Evolutionary conservation across 2,113 vertebrate species (phyloP), one percentile per base, ranked within the genome.

Genomic region (Sceloporus undulatus): DNA sequence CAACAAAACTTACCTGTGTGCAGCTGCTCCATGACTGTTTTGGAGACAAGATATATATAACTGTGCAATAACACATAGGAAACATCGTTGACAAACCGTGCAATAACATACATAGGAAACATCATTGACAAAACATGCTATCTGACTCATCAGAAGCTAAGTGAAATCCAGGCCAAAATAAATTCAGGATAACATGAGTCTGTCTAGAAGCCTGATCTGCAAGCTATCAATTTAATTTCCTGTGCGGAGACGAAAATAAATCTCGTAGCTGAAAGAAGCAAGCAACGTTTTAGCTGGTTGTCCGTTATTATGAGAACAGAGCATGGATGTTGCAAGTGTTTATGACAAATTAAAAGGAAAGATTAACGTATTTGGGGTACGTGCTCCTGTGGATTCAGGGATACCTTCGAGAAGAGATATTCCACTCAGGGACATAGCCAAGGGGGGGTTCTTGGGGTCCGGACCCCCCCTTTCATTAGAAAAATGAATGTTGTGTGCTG

Each of bases 101-200:
- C 8, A 54, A 23, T 34, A 13, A 21, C 10, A 34, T 21, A 21
- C 18, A 38, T 29, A 25, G 70, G n/a, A 25, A 84, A 73, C 14
- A 52, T 5, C 48, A 23, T 19, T 71, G 82, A 29, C 42, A 71
- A 54, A 52, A 83, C 40, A 84, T 74, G 48, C 16, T 23, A 73
- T 13, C 48, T 34, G 70, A 84, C 29, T 74, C 48, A 56, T 73
- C 19, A 10, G 21, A 14, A 52, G 40, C 66, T 27, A 54, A 54
- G 48, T 54, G 66, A 71, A 84, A 71, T 54, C 83, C 70, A 56
- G n/a, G 56, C 40, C 70, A 74, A 74, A 84, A 56, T 38, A 38
- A 73, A 75, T 74, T 74, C 19, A 84, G 83, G n/a, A 74, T 25
- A 75, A 75, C n/a, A 74, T 9, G 19, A 84, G 59, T 84, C 52